These are phyloP conservation scores for Bhutanitis thaidina DNA, from an alignment of 2,888 invertebrate genomes.

Conservation along the genomic window DNA sequence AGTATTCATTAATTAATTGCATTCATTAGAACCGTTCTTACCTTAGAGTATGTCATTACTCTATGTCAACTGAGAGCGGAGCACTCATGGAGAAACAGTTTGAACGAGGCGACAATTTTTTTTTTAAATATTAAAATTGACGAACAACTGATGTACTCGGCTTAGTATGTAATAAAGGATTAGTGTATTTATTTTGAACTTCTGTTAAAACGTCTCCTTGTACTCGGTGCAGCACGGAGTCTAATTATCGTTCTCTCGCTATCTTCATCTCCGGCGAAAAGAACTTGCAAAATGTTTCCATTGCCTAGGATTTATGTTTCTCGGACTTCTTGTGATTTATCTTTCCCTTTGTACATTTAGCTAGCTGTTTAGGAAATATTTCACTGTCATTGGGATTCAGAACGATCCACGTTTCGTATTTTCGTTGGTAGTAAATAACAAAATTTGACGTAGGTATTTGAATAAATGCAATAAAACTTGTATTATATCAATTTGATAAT, in stretches of 20 bases:
- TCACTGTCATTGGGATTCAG: conserved; percentile 11
- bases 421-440: conserved; percentile 12
- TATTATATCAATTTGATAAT: not conserved
- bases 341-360: conserved; percentile 8
- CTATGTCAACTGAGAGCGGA: too few species aligned
- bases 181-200: too few species aligned
- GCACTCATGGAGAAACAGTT: too few species aligned
- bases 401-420: conserved; percentile 4
- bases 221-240: not conserved
- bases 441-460: not conserved
- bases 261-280: conserved; percentile 1
- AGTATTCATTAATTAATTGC: too few species aligned
- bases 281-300: conserved; percentile 9
- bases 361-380: conserved; percentile 11
- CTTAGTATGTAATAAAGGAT: too few species aligned
- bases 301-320: conserved; percentile 12
- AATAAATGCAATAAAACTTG: conserved; percentile 1
- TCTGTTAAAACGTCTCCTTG: too few species aligned
- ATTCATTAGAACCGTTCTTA: too few species aligned
- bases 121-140: too few species aligned
- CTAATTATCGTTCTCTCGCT: not conserved
- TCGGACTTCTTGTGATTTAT: conserved; percentile 16
- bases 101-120: too few species aligned
- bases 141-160: too few species aligned
- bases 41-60: too few species aligned